phyloP scores from a whole-genome alignment of 2,888 invertebrate species.

The Branchellion lobata region DNA sequence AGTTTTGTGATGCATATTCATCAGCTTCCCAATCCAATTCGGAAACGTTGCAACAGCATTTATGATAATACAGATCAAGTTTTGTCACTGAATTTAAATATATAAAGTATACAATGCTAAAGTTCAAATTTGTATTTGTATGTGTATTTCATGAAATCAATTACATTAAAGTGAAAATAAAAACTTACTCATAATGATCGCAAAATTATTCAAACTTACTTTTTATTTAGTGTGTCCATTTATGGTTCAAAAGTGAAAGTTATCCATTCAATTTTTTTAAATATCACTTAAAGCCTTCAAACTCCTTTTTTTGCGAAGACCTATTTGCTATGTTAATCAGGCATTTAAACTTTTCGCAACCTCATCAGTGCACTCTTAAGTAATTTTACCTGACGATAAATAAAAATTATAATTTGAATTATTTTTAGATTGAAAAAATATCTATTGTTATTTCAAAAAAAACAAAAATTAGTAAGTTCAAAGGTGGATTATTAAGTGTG shows the following conservation, averaged over 20 bases:
- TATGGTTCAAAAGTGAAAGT: not conserved
- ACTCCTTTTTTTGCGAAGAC: too few relatives aligned
- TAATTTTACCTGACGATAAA: not conserved
- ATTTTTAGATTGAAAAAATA: not conserved
- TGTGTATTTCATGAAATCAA: too few relatives aligned
- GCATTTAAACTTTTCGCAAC: too few relatives aligned
- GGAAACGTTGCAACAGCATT: conserved; percentile 1
- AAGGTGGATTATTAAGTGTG: not conserved
- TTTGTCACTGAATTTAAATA: not conserved
- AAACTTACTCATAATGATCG: not conserved
- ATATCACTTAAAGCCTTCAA: too few relatives aligned
- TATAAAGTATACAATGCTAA: not conserved
- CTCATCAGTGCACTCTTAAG: too few relatives aligned
- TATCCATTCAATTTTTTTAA: not conserved
- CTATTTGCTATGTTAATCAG: too few relatives aligned
- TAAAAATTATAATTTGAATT: not conserved
- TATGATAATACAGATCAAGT: not conserved
- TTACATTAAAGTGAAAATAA: not conserved
- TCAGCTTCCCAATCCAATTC: not conserved
- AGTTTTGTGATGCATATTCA: not conserved
- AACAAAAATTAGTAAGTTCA: not conserved
- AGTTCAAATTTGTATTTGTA: too few relatives aligned
- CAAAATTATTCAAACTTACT: not conserved
- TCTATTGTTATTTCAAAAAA: not conserved
- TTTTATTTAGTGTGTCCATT: not conserved